Evolutionary conservation across 2,113 vertebrate species (phyloP), one percentile per base, ranked within the genome.

Genomic region (Alosa alosa): DNA sequence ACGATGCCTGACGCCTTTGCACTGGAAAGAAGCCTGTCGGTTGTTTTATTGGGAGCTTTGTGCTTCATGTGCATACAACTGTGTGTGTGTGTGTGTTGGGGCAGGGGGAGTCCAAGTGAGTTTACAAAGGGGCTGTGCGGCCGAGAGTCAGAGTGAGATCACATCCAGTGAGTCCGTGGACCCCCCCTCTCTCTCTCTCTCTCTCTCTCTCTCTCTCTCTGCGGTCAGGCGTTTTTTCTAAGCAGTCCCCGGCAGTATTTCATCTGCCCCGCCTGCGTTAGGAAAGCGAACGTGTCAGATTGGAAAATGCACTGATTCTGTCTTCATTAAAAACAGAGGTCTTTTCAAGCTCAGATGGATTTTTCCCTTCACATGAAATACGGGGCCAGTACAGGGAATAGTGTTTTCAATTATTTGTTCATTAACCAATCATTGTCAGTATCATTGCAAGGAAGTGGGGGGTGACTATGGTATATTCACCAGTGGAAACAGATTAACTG

Each of bases 321-420:
- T 60, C 86, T 88, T 89, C 85, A 91, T 89, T 91, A 90, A 92
- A 90, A 90, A 83, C 89, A 85, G 81, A 84, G 86, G 83, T 83
- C 86, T 82, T 83, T 87, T 86, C 85, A 52, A 86, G 86, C 90
- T 87, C 85, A 86, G 85, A 88, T 83, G 75, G 11, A 84, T 86
- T 4, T 64, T 18, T 75, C 85, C 84, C 3, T 3, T 89, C 49
- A 1, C n/a, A 86, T 90, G 86, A 87, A 49, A 86, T 92, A 86
- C 72, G 83, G 85, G 50, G 57, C 87, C 90, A 25, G 78, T 50
- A 36, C 84, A 3, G 45, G 84, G 85, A 89, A 87, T 55, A 64
- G 88, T 93, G 92, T 83, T 91, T 94, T 91, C 88, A 91, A 92
- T 93, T 91, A 92, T 86, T 60, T 84, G 85, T 83, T 89, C 87